A percentile compares a stretch with the other conserved stretches of the same genome.
Evolutionary conservation across 2,113 vertebrate genomes (phyloP).

Genomic region (Xenotilapia flavipinnis): DNA sequence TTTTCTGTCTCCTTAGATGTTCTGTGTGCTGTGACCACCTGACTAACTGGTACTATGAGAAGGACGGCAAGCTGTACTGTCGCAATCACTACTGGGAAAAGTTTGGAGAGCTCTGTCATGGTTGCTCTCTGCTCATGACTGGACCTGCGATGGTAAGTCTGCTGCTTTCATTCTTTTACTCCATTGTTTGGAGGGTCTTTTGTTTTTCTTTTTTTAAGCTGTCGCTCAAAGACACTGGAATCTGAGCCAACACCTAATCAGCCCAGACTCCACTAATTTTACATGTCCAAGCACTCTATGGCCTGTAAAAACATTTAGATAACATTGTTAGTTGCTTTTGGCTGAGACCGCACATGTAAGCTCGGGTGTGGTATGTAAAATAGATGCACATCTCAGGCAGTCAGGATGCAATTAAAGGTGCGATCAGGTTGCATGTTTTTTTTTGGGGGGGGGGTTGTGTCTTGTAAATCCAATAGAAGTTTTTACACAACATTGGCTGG

Average conservation of each 20-base stretch:
- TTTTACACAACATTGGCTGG: not conserved
- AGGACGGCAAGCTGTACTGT: conserved; percentile 88
- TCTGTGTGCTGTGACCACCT: conserved; percentile 89
- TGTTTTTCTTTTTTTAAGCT: not conserved
- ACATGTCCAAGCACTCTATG: not conserved
- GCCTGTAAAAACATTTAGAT: not conserved
- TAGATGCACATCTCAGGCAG: not conserved
- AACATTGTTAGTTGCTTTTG: not conserved
- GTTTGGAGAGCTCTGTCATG: conserved; percentile 91
- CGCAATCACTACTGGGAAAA: conserved; percentile 92
- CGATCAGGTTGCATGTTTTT: not conserved
- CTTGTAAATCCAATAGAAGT: not conserved
- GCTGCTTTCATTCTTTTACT: not conserved
- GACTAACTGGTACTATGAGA: conserved; percentile 94
- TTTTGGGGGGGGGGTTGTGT: not conserved
- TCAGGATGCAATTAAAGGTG: not conserved
- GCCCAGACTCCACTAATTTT: not conserved
- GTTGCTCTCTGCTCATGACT: conserved; percentile 93
- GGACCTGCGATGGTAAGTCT: conserved; percentile 88
- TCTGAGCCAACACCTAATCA: not conserved
- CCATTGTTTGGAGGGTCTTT: not conserved
- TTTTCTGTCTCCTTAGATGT: conserved; percentile 71
- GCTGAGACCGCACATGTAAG: not conserved
- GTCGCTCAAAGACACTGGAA: not conserved
- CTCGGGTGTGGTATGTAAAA: not conserved